Evolutionary conservation across 2,113 vertebrate species (phyloP).

Genomic region (Heptranchias perlo): DNA sequence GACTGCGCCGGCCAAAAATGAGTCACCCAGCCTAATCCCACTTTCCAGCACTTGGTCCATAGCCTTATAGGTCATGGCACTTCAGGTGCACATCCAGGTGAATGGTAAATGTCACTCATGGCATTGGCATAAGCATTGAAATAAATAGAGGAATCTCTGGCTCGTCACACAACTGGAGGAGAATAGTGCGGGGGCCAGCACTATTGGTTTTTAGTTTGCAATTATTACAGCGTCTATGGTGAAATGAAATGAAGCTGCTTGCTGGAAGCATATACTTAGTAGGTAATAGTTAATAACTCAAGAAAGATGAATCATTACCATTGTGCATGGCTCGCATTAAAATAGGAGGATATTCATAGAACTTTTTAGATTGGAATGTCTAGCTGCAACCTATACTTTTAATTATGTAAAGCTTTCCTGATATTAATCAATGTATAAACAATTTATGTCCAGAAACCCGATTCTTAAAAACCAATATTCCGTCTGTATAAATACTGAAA

Average conservation of each 20-base stretch:
- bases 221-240: background rate
- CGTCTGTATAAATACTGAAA: background rate
- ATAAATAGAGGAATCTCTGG: background rate
- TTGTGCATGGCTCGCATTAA: background rate
- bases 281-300: background rate
- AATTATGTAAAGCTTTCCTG: slow-evolving; percentile 21
- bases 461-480: slow-evolving; percentile 30
- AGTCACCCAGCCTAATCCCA: too few species aligned
- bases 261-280: background rate
- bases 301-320: slow-evolving; percentile 4
- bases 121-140: background rate
- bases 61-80: too few species aligned
- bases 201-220: background rate
- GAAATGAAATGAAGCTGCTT: slow-evolving; percentile 1
- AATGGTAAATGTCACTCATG: background rate
- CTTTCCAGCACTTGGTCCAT: too few species aligned
- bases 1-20: too few species aligned
- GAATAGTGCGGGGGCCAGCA: background rate
- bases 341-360: background rate
- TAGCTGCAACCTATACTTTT: background rate
- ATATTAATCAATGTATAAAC: slow-evolving; percentile 22
- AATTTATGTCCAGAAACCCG: background rate
- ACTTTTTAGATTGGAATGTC: background rate
- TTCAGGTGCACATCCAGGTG: too few species aligned
- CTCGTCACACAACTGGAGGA: background rate